A percentile compares a stretch with the other conserved stretches of the same genome.
These are phyloP conservation scores for Coronaproctus castanopsis DNA, from an alignment of 2,888 invertebrate genomes.

Conservation along the genomic window DNA sequence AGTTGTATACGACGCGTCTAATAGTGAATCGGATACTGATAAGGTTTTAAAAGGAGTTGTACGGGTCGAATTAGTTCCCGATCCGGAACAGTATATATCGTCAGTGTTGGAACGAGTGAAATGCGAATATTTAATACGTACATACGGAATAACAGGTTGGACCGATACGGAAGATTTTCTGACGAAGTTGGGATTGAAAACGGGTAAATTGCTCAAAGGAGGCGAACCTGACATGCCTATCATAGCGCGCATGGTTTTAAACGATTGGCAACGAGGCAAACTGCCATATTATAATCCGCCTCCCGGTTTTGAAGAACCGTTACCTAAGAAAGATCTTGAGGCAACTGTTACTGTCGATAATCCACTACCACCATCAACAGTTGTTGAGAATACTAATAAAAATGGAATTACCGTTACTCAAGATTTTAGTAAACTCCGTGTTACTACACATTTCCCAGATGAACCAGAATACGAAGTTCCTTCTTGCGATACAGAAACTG, in stretches of 20 bases:
- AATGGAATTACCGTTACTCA: conserved; percentile 38
- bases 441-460: conserved; percentile 44
- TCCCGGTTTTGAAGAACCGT: conserved; percentile 52
- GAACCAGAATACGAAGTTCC: conserved; percentile 23
- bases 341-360: conserved; percentile 23
- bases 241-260: conserved; percentile 82
- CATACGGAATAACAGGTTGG: conserved; percentile 77
- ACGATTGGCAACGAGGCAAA: conserved; percentile 97
- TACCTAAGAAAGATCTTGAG: conserved; percentile 17
- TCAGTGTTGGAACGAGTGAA: conserved; percentile 70
- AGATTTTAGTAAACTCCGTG: conserved; percentile 61
- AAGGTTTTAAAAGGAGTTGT: conserved; percentile 95
- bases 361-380: conserved; percentile 20
- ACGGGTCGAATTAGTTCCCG: conserved; percentile 78
- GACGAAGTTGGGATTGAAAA: conserved; percentile 65
- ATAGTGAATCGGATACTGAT: conserved; percentile 85
- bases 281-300: conserved; percentile 85
- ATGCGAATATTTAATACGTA: conserved; percentile 69
- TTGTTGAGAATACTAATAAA: conserved; percentile 16
- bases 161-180: conserved; percentile 65
- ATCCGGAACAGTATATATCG: conserved; percentile 85
- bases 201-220: conserved; percentile 80
- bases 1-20: conserved; percentile 89
- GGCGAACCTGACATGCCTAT: conserved; percentile 88
- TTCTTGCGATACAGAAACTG: no score